Evolutionary conservation across 2,888 invertebrate species (phyloP).

Genomic region (Dicyrtomina minuta): DNA sequence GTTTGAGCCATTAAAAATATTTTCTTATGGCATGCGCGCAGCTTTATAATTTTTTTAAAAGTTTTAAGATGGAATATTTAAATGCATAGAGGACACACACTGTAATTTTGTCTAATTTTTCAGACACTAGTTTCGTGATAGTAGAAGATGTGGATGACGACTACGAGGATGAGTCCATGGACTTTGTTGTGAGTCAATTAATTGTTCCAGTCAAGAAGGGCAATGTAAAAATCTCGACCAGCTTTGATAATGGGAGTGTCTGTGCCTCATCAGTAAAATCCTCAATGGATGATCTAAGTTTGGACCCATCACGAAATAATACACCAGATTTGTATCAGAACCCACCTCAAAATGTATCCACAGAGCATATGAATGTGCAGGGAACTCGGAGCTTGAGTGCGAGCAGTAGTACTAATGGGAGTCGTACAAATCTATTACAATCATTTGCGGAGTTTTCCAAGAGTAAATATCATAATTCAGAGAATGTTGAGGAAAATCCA

Average conservation of each 20-base stretch:
- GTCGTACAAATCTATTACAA: slow-evolving; percentile 22
- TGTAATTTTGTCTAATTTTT: not conserved
- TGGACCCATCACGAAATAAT: slow-evolving; percentile 10
- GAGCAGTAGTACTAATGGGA: not conserved
- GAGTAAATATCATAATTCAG: not conserved
- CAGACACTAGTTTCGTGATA: slow-evolving; percentile 21
- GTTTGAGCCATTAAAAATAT: too few species aligned
- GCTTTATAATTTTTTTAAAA: too few species aligned
- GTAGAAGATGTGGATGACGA: slow-evolving; percentile 25
- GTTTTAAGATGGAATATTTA: too few species aligned
- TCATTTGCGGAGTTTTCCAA: slow-evolving; percentile 20
- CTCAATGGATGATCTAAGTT: slow-evolving; percentile 29
- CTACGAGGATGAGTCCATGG: slow-evolving; percentile 19
- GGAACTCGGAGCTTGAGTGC: not conserved
- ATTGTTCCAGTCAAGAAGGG: slow-evolving; percentile 30
- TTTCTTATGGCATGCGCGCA: too few species aligned
- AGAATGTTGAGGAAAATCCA: too few species aligned
- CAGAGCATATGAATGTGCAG: not conserved
- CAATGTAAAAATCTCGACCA: slow-evolving; percentile 32
- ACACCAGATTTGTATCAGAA: slow-evolving; percentile 16
- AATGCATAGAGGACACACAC: not conserved
- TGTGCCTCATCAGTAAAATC: slow-evolving; percentile 25
- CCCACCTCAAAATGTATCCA: not conserved
- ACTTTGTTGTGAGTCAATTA: slow-evolving; percentile 32
- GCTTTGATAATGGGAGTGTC: slow-evolving; percentile 21